These are phyloP conservation scores for Dolomedes plantarius DNA, from an alignment of 2,888 invertebrate genomes.

Conservation along the genomic window DNA sequence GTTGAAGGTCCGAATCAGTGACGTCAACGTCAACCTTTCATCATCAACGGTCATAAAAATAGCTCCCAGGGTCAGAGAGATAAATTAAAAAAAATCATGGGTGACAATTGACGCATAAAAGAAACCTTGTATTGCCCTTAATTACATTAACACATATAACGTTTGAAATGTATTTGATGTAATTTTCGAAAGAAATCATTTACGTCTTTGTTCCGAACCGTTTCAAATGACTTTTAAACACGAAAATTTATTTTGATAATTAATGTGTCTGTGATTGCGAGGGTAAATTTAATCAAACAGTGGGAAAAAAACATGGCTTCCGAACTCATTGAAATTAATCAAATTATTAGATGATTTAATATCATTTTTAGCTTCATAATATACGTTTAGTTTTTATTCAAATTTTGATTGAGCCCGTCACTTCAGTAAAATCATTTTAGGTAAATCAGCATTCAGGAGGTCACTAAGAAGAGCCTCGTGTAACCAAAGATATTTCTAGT, in stretches of 20 bases:
- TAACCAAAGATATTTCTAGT: no score
- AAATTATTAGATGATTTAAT: no score
- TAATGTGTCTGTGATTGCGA: background rate
- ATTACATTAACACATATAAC: background rate
- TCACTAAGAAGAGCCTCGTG: no score
- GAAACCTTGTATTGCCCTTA: conserved; percentile 12
- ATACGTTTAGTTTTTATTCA: no score
- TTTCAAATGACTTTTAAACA: background rate
- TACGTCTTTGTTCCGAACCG: no score
- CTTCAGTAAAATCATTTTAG: no score
- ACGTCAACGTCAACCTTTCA: conserved; percentile 57
- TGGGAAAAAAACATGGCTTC: no score
- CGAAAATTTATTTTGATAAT: background rate
- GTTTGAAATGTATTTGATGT: background rate
- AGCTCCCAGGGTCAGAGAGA: conserved; percentile 12
- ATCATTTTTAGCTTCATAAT: no score
- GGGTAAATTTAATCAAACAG: background rate
- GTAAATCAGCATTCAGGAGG: no score
- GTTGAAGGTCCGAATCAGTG: conserved; percentile 39
- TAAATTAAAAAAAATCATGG: conserved; percentile 14
- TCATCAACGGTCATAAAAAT: background rate
- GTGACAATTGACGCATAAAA: conserved; percentile 2
- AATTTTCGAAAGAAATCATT: background rate
- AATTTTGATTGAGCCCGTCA: no score
- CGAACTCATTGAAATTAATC: no score